These are phyloP conservation scores for Pseudorectes ferrugineus DNA, from an alignment of 2,113 vertebrate species.

Conservation along the genomic window DNA sequence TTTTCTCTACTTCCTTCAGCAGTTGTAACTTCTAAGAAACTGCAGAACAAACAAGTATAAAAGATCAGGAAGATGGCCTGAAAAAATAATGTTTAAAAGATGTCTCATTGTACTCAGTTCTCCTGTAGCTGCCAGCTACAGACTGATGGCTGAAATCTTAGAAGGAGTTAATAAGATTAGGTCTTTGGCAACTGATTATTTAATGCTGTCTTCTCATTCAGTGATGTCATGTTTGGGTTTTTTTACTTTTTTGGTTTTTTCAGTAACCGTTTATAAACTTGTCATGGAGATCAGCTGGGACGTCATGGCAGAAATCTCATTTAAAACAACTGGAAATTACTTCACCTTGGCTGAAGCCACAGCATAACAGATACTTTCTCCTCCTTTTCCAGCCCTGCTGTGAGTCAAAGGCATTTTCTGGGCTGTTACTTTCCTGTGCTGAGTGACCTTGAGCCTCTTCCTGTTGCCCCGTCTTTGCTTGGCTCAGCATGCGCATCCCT, in stretches of 20 bases:
- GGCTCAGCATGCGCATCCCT: neutral
- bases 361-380: neutral
- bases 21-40: constrained; percentile 52
- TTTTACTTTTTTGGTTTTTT: neutral
- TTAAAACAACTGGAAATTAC: neutral
- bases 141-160: neutral
- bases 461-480: neutral
- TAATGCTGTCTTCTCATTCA: neutral
- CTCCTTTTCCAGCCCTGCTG: neutral
- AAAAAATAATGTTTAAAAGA: constrained; percentile 44
- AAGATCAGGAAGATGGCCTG: constrained; percentile 43
- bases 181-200: neutral
- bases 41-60: constrained; percentile 52
- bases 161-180: constrained; percentile 35
- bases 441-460: neutral
- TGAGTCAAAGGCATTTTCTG: constrained; percentile 12
- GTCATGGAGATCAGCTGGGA: neutral
- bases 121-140: neutral
- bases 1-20: constrained; percentile 56
- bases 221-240: neutral
- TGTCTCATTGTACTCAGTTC: constrained; percentile 5
- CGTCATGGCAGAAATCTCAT: neutral
- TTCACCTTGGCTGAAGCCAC: neutral
- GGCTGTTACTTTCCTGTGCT: neutral
- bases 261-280: neutral